Conservation (phyloP, 2,113 vertebrate species). For the Ictalurus furcatus region DNA sequence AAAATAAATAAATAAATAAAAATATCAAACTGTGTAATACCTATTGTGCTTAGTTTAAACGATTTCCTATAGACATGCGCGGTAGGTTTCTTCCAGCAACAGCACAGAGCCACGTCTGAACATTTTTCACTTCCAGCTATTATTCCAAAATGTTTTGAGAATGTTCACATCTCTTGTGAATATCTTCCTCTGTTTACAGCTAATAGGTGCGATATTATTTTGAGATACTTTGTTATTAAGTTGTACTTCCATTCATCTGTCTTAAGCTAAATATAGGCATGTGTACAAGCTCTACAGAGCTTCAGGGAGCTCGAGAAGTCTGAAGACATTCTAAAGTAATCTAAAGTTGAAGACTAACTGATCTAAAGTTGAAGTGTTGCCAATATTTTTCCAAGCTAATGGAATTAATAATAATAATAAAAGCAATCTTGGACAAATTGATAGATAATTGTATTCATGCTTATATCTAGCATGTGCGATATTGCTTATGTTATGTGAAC, state of each 20-base stretch:
- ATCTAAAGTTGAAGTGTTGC: background rate
- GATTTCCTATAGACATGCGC: background rate
- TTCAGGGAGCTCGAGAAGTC: background rate
- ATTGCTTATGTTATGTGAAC: background rate
- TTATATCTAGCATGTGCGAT: background rate
- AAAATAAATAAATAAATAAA: background rate
- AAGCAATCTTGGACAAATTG: background rate
- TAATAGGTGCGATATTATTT: conserved; percentile 4
- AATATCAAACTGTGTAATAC: background rate
- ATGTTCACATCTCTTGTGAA: background rate
- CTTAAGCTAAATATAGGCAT: background rate
- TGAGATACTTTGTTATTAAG: background rate
- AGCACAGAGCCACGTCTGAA: background rate
- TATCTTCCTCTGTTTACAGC: background rate
- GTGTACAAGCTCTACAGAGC: background rate
- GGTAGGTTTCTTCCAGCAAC: background rate
- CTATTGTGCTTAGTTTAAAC: background rate
- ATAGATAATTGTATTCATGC: background rate
- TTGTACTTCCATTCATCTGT: background rate
- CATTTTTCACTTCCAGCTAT: background rate
- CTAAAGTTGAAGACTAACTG: background rate
- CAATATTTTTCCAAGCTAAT: background rate
- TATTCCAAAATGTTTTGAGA: background rate
- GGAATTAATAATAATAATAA: background rate
- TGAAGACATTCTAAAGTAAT: background rate